Evolutionary conservation across 2,888 invertebrate species (phyloP), one percentile per base, ranked within the genome.

Genomic region (Caenorhabditis virilis): DNA sequence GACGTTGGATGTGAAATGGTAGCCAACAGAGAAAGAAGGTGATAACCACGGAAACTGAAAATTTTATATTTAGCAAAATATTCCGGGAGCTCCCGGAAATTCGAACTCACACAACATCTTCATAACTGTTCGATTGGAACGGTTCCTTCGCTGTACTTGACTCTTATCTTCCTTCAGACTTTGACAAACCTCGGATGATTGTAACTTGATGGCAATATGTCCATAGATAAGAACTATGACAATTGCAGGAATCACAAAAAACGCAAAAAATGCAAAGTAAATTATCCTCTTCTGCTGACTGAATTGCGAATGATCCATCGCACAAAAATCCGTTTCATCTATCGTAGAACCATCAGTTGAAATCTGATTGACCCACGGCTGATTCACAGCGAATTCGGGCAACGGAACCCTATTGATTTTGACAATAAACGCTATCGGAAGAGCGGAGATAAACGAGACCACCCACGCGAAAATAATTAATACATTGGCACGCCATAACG

Each of bases 11-110:
- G 86, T 95, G 95, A 86, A 94, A 95, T 26, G 95, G 95, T 0
- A 93, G 92, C 94, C 95, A 95, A 85, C 94, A 93, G 13, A 93
- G 86, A 86, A 94, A 94, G 87, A 95, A 95, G 30, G 91, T 90
- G 7, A 93, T 87, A 52, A 95, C 95, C 22, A 95, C 94, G 2
- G 92, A 92, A 74, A 91, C 95, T 95, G 87, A 15, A 87, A 86
- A 51, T 62, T 18, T 48, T 25, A 11, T 69, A 72, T 51, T 39
- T 56, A 42, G 72, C 48, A 42, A 76, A 49, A 58, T 52, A 46
- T 22, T 54, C 63, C 18, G 53, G 51, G 16, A 36, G 41, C 18
- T 50, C 20, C 13, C n/a, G n/a, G 38, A 5, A 38, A 11, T 7
- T 9, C n/a, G 16, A 26, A 61, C 64, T 58, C 33, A 74, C 74